Evolutionary conservation across 2,113 vertebrate genomes (phyloP), one percentile per base, ranked within the genome.

Genomic region (Macroglossus sobrinus): DNA sequence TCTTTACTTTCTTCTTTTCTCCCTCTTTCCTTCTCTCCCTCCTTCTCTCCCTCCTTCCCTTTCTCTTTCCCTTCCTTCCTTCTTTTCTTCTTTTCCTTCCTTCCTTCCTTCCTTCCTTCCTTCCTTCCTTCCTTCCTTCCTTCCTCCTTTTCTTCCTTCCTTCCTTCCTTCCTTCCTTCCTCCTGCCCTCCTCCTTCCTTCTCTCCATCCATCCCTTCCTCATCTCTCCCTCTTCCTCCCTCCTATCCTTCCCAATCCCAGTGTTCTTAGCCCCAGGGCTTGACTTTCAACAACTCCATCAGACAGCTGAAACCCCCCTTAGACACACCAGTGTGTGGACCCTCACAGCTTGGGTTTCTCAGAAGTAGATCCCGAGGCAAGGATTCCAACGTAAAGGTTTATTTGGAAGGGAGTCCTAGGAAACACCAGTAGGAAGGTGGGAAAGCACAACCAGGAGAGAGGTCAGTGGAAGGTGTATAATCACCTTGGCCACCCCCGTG

Each of bases 11-110:
- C n/a, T n/a, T n/a, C n/a, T n/a, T n/a, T n/a, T n/a, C n/a, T 15
- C 6, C 26, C 12, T 22, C 18, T 6, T 0, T 61, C 16, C 7
- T 24, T 15, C 15, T 18, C 16, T 5, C 12, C 5, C 2, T 38
- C 10, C 63, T 15, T 26, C 74, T n/a, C n/a, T n/a, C 43, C 24
- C 11, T 28, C 88, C 5, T 4, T 1, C 30, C 33, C 15, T 5
- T 16, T 47, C n/a, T n/a, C n/a, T n/a, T n/a, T n/a, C n/a, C 12
- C 38, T n/a, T 33, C 33, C 21, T 91, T 8, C 33, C 21, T 50
- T 4, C 19, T 18, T n/a, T n/a, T n/a, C n/a, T n/a, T n/a, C n/a
- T n/a, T n/a, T n/a, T 15, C 6, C 26, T 7, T 22, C 18, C 11
- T 0, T 61, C 16, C 7, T 24, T 15, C 15, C 28, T 18, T 5